Conservation (phyloP, 2,888 invertebrate genomes). For the Pycnomerus fuliginosus region DNA sequence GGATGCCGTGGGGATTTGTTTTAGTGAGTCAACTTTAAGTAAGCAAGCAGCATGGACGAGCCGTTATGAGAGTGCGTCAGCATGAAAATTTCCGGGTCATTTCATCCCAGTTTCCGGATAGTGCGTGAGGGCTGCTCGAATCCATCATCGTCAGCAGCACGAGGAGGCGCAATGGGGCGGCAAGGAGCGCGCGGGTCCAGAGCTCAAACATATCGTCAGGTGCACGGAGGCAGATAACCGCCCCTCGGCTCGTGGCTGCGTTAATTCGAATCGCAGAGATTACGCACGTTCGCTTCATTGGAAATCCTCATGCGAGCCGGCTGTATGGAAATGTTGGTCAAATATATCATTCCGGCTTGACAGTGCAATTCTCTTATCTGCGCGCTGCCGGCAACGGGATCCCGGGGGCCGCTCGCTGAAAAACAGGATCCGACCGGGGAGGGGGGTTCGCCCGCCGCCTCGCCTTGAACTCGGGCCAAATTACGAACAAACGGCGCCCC, state of each 20-base stretch:
- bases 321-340: slow-evolving; percentile 84
- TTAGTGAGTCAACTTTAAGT: no score
- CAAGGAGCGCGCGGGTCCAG: slow-evolving; percentile 22
- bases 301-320: slow-evolving; percentile 51
- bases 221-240: slow-evolving; percentile 33
- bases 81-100: slow-evolving; percentile 39
- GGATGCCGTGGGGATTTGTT: no score
- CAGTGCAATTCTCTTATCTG: slow-evolving; percentile 88
- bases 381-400: slow-evolving; percentile 58
- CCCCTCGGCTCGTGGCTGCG: slow-evolving; percentile 49
- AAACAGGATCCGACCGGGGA: slow-evolving; percentile 46
- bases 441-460: slow-evolving; percentile 31
- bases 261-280: slow-evolving; percentile 64
- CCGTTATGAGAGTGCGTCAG: slow-evolving; percentile 15
- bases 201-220: slow-evolving; percentile 40
- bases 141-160: slow-evolving; percentile 23
- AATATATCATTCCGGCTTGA: slow-evolving; percentile 88
- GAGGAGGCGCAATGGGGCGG: slow-evolving; percentile 4
- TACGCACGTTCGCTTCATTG: slow-evolving; percentile 58
- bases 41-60: no score
- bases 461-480: slow-evolving; percentile 45
- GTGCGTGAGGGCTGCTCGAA: slow-evolving; percentile 28
- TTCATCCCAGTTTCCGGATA: slow-evolving; percentile 36
- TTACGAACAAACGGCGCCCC: slow-evolving; percentile 47
- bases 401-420: slow-evolving; percentile 54